Percentiles rank a stretch among this genome's conserved stretches.
Conservation (phyloP, 2,797 vertebrate genomes). For the Oophaga sylvatica region DNA sequence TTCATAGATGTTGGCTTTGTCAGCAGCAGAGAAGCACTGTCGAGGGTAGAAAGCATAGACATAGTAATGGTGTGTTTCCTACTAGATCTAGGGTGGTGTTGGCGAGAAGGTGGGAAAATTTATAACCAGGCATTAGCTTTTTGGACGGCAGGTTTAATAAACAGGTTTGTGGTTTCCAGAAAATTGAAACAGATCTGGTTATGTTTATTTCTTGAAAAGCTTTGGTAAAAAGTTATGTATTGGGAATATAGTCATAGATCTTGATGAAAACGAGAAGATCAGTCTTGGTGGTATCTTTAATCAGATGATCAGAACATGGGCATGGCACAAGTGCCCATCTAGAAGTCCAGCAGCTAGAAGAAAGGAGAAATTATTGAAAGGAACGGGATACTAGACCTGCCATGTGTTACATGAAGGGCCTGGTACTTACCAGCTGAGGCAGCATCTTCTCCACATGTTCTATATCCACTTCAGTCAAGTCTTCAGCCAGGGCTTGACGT, state of each 20-base stretch:
- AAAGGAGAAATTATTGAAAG: neutral
- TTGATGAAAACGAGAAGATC: neutral
- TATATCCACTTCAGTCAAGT: conserved; percentile 64
- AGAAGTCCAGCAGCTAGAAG: conserved; percentile 55
- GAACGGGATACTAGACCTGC: neutral
- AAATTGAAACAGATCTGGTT: neutral
- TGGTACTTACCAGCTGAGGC: conserved; percentile 74
- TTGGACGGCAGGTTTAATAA: conserved; percentile 7
- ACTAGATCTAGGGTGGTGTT: conserved; percentile 43
- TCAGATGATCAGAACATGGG: neutral
- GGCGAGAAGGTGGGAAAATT: conserved; percentile 25
- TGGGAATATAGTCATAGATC: neutral
- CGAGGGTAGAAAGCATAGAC: conserved; percentile 16
- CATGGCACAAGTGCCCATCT: neutral
- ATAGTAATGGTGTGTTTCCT: conserved; percentile 50
- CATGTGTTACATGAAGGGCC: neutral
- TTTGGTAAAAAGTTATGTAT: too few relatives aligned
- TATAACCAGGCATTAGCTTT: conserved; percentile 27
- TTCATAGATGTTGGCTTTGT: conserved; percentile 32
- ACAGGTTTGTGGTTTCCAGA: neutral
- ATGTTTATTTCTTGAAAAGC: conserved; percentile 2
- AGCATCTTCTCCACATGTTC: conserved; percentile 79
- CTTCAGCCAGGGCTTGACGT: conserved; percentile 71
- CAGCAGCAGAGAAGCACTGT: conserved; percentile 16
- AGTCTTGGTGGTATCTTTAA: neutral